phyloP scores from a whole-genome alignment of 2,113 vertebrate genomes.

The Thalassoma bifasciatum region DNA sequence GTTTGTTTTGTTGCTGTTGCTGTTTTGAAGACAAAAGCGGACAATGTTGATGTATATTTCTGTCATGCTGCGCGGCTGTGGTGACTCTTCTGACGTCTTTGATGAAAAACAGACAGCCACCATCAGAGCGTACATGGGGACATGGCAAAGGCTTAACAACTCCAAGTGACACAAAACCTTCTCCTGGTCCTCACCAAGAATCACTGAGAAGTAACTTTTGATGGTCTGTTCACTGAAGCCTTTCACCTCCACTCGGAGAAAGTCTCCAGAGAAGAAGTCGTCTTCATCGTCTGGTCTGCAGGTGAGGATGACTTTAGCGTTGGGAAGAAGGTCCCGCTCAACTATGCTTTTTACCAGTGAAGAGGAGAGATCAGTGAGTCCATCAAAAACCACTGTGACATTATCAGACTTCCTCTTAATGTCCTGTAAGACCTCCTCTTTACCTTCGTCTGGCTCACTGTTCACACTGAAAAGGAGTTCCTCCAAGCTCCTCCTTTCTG shows the following conservation, averaged over 20 bases:
- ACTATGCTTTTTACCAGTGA: constrained; percentile 3
- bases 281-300: constrained; percentile 41
- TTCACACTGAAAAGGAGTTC: constrained; percentile 37
- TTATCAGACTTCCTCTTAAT: constrained; percentile 36
- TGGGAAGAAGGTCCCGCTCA: constrained; percentile 15
- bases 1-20: not conserved
- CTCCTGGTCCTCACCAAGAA: not conserved
- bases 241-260: constrained; percentile 46
- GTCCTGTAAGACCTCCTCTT: constrained; percentile 40
- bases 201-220: constrained; percentile 24
- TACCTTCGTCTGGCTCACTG: constrained; percentile 32
- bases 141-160: constrained; percentile 45
- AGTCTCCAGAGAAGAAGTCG: not conserved
- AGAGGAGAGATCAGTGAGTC: constrained; percentile 15
- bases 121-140: constrained; percentile 55
- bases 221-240: constrained; percentile 48
- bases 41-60: constrained; percentile 43
- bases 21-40: constrained; percentile 11
- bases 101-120: constrained; percentile 32
- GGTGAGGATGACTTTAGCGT: constrained; percentile 46
- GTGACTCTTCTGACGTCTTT: fast-evolving
- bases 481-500: not conserved
- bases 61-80: constrained; percentile 26
- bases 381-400: constrained; percentile 46
- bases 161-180: constrained; percentile 28